Percentiles rank a stretch among this genome's conserved stretches.
Evolutionary conservation across 2,888 invertebrate species (phyloP).

Genomic region (Flexamia atlantica): DNA sequence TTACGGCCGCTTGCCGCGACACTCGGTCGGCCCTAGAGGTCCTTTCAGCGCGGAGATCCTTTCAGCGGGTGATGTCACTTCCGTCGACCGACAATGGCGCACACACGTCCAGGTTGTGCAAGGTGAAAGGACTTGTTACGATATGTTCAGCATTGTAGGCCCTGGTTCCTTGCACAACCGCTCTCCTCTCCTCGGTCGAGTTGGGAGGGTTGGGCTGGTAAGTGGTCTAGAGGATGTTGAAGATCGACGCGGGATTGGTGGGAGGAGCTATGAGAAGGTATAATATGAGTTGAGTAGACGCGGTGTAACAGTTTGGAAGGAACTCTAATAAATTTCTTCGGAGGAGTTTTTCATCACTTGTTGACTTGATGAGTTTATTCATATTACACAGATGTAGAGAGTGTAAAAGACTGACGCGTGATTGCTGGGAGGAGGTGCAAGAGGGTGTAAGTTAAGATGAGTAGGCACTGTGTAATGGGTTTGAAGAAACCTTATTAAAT

Average conservation of each 20-base stretch:
- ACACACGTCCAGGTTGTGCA: background rate
- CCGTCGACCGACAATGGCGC: slow-evolving; percentile 41
- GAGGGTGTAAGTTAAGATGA: too few species aligned
- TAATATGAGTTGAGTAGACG: too few species aligned
- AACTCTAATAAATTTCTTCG: too few species aligned
- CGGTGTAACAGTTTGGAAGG: too few species aligned
- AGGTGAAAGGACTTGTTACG: slow-evolving; percentile 51
- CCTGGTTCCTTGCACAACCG: background rate
- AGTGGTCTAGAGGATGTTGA: background rate
- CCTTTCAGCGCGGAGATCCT: slow-evolving; percentile 42
- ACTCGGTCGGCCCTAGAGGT: background rate
- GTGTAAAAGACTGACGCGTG: too few species aligned
- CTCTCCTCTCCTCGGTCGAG: background rate
- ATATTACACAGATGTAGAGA: too few species aligned
- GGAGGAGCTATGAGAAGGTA: too few species aligned
- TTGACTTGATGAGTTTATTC: too few species aligned
- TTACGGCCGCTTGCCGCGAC: slow-evolving; percentile 1
- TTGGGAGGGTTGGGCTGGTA: background rate
- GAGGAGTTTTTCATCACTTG: too few species aligned
- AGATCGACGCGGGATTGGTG: background rate
- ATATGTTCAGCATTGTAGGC: slow-evolving; percentile 31
- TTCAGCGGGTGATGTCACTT: slow-evolving; percentile 45
- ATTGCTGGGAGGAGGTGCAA: too few species aligned
- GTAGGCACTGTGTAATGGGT: too few species aligned
- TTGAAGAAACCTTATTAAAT: too few species aligned